These are phyloP conservation scores for Lasioglossum baleicum DNA, from an alignment of 1,140 invertebrate genomes.

Conservation along the genomic window DNA sequence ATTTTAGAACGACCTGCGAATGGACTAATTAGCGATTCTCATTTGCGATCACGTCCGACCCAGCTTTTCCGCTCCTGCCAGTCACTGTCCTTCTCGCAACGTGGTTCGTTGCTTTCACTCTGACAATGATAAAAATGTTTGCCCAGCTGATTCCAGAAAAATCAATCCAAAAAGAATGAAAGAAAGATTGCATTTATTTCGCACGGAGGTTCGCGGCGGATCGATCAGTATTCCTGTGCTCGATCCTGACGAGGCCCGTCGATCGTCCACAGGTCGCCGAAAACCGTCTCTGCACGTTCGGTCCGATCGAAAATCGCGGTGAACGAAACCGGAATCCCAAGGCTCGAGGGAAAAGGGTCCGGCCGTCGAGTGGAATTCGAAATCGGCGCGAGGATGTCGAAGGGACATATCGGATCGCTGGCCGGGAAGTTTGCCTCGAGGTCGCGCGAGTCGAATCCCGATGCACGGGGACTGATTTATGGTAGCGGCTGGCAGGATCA, in stretches of 20 bases:
- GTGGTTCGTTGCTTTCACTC: no score
- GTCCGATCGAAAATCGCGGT: not conserved
- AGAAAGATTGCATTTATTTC: no score
- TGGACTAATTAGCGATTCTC: slow-evolving; percentile 9
- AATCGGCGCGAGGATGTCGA: slow-evolving; percentile 10
- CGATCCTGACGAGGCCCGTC: not conserved
- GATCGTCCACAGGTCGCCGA: not conserved
- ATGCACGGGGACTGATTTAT: slow-evolving; percentile 63
- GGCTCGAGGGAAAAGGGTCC: not conserved
- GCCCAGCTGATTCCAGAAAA: no score
- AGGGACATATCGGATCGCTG: not conserved
- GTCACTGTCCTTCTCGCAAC: no score
- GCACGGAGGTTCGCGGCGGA: no score
- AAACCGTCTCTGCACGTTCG: not conserved
- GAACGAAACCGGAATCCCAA: slow-evolving; percentile 43
- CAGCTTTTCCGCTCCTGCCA: not conserved
- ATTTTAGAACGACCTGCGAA: slow-evolving; percentile 7
- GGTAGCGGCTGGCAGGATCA: slow-evolving; percentile 69
- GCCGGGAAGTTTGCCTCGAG: slow-evolving; percentile 15
- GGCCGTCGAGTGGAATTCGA: slow-evolving; percentile 36
- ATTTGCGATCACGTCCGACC: not conserved
- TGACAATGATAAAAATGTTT: no score
- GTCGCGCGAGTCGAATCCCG: slow-evolving; percentile 43
- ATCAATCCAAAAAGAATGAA: no score
- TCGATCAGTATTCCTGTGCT: not conserved